Evolutionary conservation across 2,797 vertebrate genomes (phyloP).

Genomic region (Thripadectes ignobilis): DNA sequence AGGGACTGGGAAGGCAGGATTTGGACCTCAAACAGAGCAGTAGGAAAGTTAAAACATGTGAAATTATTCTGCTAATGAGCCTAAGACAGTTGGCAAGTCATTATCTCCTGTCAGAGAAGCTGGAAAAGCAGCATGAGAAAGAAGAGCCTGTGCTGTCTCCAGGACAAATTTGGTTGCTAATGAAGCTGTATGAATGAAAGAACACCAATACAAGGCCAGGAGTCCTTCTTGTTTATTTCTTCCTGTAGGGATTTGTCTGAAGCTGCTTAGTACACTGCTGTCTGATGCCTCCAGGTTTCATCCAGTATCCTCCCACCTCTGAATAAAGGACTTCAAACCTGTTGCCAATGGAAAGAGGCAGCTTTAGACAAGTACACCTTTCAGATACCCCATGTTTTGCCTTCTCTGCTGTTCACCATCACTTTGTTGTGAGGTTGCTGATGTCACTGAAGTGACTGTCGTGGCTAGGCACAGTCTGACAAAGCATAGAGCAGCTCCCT

Average conservation of each 20-base stretch:
- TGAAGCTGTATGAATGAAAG: neutral
- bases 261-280: neutral
- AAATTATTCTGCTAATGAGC: constrained; percentile 20
- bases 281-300: neutral
- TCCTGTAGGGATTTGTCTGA: neutral
- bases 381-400: accelerated
- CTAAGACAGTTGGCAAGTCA: constrained; percentile 5
- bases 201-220: neutral
- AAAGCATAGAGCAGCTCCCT: neutral
- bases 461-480: accelerated
- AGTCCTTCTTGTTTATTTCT: neutral
- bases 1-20: neutral
- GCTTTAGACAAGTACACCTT: neutral
- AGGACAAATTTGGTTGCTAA: constrained; percentile 5
- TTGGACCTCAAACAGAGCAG: neutral
- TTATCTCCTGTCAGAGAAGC: neutral
- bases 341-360: neutral
- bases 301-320: neutral
- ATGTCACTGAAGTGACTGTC: neutral
- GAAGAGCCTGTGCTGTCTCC: neutral
- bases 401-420: neutral
- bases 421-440: neutral
- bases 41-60: neutral
- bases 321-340: neutral
- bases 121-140: constrained; percentile 7